Base-by-base conservation (phyloP, 2,797 vertebrate species). In the Acrossocheilus fasciatus region DNA sequence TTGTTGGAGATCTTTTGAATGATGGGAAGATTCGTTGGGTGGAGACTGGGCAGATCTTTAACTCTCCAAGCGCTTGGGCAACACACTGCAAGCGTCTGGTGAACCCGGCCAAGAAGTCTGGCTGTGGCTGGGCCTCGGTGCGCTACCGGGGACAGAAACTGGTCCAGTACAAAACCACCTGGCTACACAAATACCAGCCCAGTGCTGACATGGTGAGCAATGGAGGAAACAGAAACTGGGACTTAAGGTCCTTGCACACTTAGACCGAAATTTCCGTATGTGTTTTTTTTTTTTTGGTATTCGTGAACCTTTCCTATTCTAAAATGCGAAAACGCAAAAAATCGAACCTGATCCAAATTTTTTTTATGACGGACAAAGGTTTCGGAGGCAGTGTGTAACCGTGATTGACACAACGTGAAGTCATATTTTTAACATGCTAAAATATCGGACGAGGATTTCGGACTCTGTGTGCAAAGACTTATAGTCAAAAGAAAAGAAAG, bases 11-110 rank as follows among this genome's bases (percentile, higher is more conserved):
- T 93, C 94, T 99, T 87, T 93, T 97, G 88, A 96, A 94, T 0
- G 98, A 99, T 2, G 98, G 98, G 86, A 98, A 98, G 90, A 99
- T 99, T 90, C 94, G 97, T 2, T 99, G 98, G 98, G 97, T 99
- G 92, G 98, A 98, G 92, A 98, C 97, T 0, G 98, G 97, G 0
- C 98, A 99, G 92, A 96, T 97, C 74, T 99, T 99, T 91, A 98
- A 98, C 92, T 99, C 98, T 0, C 98, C 98, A 26, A 99, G 98
- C 0, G 98, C 98, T 83, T 99, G 98, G 98, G 98, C 98, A 15
- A 99, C 98, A 0, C 97, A 99, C 91, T 99, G 98, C 92, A 99
- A 99, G 90, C 97, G 97, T 72, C 95, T 99, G 90, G 97, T 99
- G 78, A 99, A 99, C 93, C 98, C 98, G 0, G 98, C 98, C 91